phyloP scores from a whole-genome alignment of 2,113 vertebrate genomes.

The Stigmatopora argus region DNA sequence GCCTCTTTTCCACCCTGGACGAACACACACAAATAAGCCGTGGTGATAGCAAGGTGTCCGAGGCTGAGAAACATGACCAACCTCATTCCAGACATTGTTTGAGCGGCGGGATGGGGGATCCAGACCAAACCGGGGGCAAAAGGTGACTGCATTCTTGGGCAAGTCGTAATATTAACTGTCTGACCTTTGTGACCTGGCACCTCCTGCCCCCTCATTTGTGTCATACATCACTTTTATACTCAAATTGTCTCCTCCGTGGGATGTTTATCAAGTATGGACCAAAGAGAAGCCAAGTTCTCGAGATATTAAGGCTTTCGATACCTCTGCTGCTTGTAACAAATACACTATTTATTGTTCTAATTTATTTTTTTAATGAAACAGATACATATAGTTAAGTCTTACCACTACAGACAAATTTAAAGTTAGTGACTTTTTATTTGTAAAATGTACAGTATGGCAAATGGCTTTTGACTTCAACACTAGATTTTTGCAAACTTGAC shows the following conservation, averaged over 20 bases:
- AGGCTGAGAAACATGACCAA: slow-evolving; percentile 73
- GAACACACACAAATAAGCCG: not conserved
- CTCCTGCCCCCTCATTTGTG: slow-evolving; percentile 19
- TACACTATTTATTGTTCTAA: slow-evolving; percentile 78
- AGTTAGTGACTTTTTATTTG: not conserved
- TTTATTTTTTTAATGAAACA: slow-evolving; percentile 56
- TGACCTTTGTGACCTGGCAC: slow-evolving; percentile 39
- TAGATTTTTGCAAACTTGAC: not conserved
- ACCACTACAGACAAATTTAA: not conserved
- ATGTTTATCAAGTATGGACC: slow-evolving; percentile 11
- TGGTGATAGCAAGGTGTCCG: slow-evolving; percentile 82
- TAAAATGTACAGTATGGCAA: not conserved
- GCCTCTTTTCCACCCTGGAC: slow-evolving; percentile 60
- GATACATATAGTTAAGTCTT: not conserved
- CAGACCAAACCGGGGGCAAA: slow-evolving; percentile 20
- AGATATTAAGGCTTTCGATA: slow-evolving; percentile 42
- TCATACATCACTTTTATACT: slow-evolving; percentile 32
- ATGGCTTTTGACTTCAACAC: not conserved
- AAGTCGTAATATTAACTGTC: slow-evolving; percentile 33
- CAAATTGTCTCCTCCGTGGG: slow-evolving; percentile 22
- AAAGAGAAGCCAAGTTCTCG: slow-evolving; percentile 13
- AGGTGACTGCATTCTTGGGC: slow-evolving; percentile 52
- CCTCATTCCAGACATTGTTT: slow-evolving; percentile 40
- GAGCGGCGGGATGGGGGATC: slow-evolving; percentile 41
- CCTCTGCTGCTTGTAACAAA: slow-evolving; percentile 71